phyloP scores from a whole-genome alignment of 2,113 vertebrate species.

The Centropus unirufus region DNA sequence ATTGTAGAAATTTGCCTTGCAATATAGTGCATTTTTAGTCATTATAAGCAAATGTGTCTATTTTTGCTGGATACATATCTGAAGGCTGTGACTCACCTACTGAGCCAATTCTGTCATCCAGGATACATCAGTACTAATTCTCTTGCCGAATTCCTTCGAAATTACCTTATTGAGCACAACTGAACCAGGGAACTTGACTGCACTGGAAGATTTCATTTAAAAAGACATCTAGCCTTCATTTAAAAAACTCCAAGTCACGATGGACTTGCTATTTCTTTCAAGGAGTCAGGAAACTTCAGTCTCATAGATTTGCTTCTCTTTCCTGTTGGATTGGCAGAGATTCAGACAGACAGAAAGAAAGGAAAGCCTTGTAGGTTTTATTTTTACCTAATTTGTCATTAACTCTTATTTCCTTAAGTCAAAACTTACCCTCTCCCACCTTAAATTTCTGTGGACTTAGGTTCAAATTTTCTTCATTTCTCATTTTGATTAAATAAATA shows the following conservation, averaged over 20 bases:
- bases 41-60: neutral
- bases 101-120: conserved; percentile 37
- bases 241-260: neutral
- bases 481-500: neutral
- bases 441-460: neutral
- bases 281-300: neutral
- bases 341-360: neutral
- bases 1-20: neutral
- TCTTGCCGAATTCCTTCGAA: neutral
- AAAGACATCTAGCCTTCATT: neutral
- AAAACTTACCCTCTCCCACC: neutral
- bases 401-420: neutral
- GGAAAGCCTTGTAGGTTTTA: neutral
- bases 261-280: neutral
- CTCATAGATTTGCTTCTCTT: neutral
- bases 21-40: neutral
- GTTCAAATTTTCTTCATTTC: neutral
- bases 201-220: neutral
- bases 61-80: neutral
- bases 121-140: neutral
- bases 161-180: neutral
- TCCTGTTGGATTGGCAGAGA: neutral
- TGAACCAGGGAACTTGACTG: neutral
- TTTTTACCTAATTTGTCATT: neutral
- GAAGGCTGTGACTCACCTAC: neutral